phyloP scores from a whole-genome alignment of 2,113 vertebrate genomes.

The Neodon shergylaensis region DNA sequence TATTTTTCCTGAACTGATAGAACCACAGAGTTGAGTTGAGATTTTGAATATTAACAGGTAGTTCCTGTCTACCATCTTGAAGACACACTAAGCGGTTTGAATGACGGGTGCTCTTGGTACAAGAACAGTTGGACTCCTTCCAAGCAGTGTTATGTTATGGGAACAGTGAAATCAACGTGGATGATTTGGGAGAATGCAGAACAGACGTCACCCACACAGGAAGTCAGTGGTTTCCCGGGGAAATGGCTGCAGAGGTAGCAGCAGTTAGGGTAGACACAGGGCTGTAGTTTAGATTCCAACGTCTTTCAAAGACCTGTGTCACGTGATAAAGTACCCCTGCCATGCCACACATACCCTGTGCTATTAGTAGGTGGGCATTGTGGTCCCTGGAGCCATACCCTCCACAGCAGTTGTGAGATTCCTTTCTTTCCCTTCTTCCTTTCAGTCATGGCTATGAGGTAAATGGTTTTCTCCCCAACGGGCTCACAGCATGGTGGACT shows the following conservation, averaged over 20 bases:
- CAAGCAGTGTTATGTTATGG: not conserved
- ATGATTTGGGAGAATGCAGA: not conserved
- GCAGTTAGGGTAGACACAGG: not conserved
- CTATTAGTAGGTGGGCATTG: not conserved
- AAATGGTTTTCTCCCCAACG: not conserved
- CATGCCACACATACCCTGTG: not conserved
- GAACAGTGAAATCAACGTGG: constrained; percentile 1
- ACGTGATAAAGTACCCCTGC: not conserved
- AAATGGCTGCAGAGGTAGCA: not conserved
- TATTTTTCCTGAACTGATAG: not conserved
- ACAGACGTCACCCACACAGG: not conserved
- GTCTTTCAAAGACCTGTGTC: not conserved
- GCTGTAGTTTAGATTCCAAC: not conserved
- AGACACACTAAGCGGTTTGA: not conserved
- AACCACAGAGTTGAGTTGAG: constrained; percentile 7
- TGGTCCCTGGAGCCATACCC: not conserved
- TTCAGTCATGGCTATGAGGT: not conserved
- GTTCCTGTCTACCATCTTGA: not conserved
- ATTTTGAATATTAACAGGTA: not conserved
- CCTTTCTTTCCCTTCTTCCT: not conserved
- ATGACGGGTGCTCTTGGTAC: not conserved
- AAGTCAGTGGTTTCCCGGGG: not conserved
- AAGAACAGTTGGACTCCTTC: not conserved
- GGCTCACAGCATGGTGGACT: not conserved
- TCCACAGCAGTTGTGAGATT: not conserved